Evolutionary conservation across 2,888 invertebrate species (phyloP).

Genomic region (Hypolimnas misippus): DNA sequence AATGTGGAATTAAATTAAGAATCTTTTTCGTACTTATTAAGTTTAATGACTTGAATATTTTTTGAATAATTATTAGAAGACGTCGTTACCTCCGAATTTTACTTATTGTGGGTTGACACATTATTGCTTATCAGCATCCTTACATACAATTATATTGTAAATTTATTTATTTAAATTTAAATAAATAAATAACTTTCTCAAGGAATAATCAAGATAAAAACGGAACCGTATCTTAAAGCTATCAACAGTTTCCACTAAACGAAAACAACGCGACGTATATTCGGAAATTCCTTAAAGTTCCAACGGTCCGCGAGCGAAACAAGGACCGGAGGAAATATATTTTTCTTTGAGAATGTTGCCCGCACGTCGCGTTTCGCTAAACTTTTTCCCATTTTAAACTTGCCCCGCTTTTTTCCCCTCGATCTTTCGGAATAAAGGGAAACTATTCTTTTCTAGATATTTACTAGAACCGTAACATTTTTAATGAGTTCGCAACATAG

Average conservation of each 20-base stretch:
- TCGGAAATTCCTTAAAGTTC: neutral
- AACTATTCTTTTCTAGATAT: neutral
- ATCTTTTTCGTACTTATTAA: no score
- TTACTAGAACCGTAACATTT: neutral
- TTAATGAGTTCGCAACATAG: neutral
- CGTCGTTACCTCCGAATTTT: no score
- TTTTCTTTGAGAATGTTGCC: neutral
- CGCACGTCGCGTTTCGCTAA: slow-evolving; percentile 4
- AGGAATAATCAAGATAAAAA: no score
- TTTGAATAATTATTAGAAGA: no score
- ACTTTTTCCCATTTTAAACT: slow-evolving; percentile 14
- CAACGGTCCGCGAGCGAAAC: neutral
- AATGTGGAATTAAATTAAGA: no score
- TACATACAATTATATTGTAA: no score
- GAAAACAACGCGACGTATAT: neutral
- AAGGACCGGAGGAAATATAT: slow-evolving; percentile 8
- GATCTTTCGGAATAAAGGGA: neutral
- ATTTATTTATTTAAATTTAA: no score
- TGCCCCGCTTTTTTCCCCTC: neutral
- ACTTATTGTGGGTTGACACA: no score
- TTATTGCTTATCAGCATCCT: no score
- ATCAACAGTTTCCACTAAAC: neutral
- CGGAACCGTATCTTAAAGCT: no score
- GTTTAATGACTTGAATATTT: no score
- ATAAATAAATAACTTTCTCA: no score